These are phyloP conservation scores for Aeoliscus strigatus DNA, from an alignment of 2,797 vertebrate species.

Conservation along the genomic window DNA sequence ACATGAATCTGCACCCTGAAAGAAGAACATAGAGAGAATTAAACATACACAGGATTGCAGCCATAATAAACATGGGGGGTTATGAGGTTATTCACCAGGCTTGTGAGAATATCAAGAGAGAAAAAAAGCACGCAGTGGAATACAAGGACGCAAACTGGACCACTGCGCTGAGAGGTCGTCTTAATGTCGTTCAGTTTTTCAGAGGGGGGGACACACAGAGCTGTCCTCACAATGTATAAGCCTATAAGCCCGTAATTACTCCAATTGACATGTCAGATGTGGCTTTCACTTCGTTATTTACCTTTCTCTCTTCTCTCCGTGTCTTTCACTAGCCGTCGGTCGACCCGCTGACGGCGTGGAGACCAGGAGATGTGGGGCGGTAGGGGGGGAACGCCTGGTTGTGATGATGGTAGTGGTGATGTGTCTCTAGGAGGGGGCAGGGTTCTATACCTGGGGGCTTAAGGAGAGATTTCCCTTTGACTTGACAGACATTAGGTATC, in stretches of 20 bases:
- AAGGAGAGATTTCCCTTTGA: constrained; percentile 47
- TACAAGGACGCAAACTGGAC: constrained; percentile 6
- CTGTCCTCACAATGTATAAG: constrained; percentile 64
- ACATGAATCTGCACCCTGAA: constrained; percentile 35
- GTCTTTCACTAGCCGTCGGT: constrained; percentile 50
- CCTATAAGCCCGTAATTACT: constrained; percentile 70
- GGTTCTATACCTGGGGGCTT: constrained; percentile 41
- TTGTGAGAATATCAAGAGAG: constrained; percentile 1
- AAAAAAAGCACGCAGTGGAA: constrained; percentile 15
- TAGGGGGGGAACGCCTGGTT: constrained; percentile 18
- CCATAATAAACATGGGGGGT: constrained; percentile 54
- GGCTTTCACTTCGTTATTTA: constrained; percentile 50
- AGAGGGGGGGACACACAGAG: constrained; percentile 41
- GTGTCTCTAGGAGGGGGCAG: constrained; percentile 17
- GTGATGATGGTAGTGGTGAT: constrained; percentile 31
- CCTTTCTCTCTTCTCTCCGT: constrained; percentile 36
- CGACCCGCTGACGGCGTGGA: constrained; percentile 9
- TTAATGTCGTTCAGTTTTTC: constrained; percentile 20
- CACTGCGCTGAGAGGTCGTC: constrained; percentile 15
- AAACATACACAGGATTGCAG: constrained; percentile 45
- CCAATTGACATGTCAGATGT: constrained; percentile 59
- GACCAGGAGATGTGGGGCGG: constrained; percentile 17
- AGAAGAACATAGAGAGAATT: constrained; percentile 38
- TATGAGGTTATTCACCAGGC: constrained; percentile 22
- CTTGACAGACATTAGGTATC: constrained; percentile 30